Percentiles rank a stretch among this genome's conserved stretches.
Evolutionary conservation across 2,797 vertebrate genomes (phyloP).

Genomic region (Amazona ochrocephala): DNA sequence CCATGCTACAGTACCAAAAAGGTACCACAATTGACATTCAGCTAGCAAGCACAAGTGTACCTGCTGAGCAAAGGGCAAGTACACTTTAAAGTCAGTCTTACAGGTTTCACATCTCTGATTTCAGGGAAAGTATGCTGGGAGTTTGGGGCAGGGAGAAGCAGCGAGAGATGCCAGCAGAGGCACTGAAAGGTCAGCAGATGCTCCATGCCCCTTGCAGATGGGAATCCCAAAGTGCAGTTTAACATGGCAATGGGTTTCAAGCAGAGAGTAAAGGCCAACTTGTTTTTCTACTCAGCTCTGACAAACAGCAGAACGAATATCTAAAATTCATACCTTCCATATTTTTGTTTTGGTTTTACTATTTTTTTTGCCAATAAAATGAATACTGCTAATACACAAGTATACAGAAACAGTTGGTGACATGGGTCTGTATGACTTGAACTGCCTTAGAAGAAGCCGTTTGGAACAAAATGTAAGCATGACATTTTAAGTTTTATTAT

Average conservation of each 20-base stretch:
- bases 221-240: not conserved
- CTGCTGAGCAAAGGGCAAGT: not conserved
- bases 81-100: not conserved
- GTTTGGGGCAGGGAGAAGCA: not conserved
- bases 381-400: not conserved
- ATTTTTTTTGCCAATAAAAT: not conserved
- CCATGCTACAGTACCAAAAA: not conserved
- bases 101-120: not conserved
- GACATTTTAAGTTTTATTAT: not conserved
- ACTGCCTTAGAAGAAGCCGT: not conserved
- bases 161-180: not conserved
- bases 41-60: not conserved
- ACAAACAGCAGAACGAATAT: not conserved
- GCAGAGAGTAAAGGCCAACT: not conserved
- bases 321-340: not conserved
- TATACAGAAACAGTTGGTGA: not conserved
- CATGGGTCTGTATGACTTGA: not conserved
- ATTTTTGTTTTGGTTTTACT: rapidly evolving
- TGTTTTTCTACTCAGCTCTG: not conserved
- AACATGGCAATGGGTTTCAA: rapidly evolving
- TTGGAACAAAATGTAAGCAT: not conserved
- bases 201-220: not conserved
- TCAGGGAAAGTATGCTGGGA: not conserved
- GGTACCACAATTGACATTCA: not conserved
- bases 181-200: not conserved